Conservation (phyloP, 2,888 invertebrate genomes). For the Temnothorax ravouxi region DNA sequence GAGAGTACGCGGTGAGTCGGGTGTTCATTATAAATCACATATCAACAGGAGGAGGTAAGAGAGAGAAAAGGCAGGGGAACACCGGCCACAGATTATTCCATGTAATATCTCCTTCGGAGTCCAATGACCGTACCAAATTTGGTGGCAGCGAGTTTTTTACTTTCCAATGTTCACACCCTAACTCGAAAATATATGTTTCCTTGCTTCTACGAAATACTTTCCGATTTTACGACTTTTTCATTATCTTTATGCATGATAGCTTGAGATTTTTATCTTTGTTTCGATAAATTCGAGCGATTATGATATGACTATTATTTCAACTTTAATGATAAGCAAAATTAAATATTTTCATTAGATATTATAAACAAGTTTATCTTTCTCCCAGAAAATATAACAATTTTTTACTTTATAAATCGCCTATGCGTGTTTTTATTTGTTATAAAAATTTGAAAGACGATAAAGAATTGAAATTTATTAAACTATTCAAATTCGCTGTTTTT, state of each 20-base stretch:
- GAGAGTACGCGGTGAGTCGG: constrained; percentile 81
- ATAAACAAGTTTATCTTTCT: neutral
- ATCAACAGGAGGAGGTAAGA: constrained; percentile 79
- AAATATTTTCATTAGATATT: neutral
- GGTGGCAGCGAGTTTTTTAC: constrained; percentile 5
- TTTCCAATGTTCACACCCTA: constrained; percentile 5
- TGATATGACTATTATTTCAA: neutral
- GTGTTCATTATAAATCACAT: constrained; percentile 85
- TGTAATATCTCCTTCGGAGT: constrained; percentile 79
- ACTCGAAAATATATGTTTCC: neutral
- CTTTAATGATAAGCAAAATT: neutral
- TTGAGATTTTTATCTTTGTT: neutral
- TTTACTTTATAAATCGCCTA: neutral
- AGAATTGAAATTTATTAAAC: neutral
- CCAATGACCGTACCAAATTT: constrained; percentile 70
- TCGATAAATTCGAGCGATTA: neutral
- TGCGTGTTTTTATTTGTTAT: neutral
- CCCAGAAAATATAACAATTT: neutral
- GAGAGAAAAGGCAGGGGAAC: constrained; percentile 65
- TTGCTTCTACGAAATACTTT: neutral
- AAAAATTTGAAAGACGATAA: neutral
- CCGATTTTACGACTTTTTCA: neutral
- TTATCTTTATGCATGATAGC: neutral
- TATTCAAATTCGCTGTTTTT: constrained; percentile 5
- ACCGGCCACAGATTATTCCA: constrained; percentile 83